phyloP scores from a whole-genome alignment of 1,140 invertebrate species.

The Ostrea denselamellosa region DNA sequence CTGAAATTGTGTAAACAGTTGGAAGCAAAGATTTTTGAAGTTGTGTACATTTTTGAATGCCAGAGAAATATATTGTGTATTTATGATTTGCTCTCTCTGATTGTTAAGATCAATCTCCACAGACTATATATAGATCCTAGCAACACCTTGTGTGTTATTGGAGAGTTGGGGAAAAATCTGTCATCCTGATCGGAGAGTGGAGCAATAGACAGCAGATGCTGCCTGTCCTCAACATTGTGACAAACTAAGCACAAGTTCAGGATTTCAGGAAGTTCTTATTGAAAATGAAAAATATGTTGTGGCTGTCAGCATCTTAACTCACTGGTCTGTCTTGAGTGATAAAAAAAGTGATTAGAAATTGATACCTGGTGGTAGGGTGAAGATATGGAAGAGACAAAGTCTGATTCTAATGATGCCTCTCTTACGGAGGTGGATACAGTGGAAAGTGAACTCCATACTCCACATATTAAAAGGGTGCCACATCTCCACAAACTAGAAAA shows the following conservation, averaged over 20 bases:
- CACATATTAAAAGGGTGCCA: constrained; percentile 26
- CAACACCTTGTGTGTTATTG: constrained; percentile 18
- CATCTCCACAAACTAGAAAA: constrained; percentile 32
- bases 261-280: neutral
- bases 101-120: constrained; percentile 22
- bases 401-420: neutral
- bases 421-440: constrained; percentile 13
- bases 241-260: neutral
- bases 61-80: neutral
- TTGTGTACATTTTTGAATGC: constrained; percentile 5
- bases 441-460: constrained; percentile 15
- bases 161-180: constrained; percentile 12
- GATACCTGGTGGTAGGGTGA: no score
- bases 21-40: neutral
- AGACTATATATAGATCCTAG: constrained; percentile 12
- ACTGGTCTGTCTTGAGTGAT: neutral
- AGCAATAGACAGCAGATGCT: neutral
- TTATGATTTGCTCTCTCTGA: constrained; percentile 29
- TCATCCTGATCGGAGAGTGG: constrained; percentile 9
- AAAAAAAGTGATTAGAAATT: neutral
- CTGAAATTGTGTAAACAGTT: neutral
- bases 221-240: neutral
- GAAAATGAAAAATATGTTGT: neutral
- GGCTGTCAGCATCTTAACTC: neutral
- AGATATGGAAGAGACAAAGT: neutral